Percentiles rank a stretch among this genome's conserved stretches.
Evolutionary conservation across 2,797 vertebrate genomes (phyloP).

Genomic region (Pterois miles): DNA sequence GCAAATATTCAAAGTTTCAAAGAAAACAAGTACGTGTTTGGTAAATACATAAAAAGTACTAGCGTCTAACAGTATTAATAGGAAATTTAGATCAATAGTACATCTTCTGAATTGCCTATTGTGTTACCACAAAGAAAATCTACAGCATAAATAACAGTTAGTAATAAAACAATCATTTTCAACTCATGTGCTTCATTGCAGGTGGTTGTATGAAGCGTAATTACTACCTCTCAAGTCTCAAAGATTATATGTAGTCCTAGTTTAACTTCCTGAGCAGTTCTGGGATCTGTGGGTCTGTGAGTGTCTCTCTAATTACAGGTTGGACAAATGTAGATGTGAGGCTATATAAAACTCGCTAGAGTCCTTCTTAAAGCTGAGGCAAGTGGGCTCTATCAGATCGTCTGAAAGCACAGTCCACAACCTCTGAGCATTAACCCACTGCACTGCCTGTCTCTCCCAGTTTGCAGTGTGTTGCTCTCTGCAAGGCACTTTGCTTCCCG

Average conservation of each 20-base stretch:
- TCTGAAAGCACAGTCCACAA: conserved; percentile 47
- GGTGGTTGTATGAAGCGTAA: background rate
- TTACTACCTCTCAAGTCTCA: background rate
- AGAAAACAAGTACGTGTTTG: background rate
- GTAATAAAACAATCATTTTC: background rate
- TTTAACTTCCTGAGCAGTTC: background rate
- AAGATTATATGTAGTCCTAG: background rate
- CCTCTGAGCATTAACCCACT: conserved; percentile 21
- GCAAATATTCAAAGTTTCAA: background rate
- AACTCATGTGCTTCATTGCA: background rate
- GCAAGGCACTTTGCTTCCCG: conserved; percentile 41
- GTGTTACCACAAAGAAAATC: background rate
- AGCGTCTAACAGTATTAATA: no score
- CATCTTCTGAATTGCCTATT: background rate
- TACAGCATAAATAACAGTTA: background rate
- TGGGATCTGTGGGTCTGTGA: background rate
- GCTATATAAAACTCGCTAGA: conserved; percentile 10
- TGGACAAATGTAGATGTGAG: background rate
- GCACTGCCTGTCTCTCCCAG: conserved; percentile 47
- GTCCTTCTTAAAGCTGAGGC: conserved; percentile 7
- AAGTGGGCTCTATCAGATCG: conserved; percentile 45
- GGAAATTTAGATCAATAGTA: background rate
- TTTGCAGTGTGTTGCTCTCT: conserved; percentile 46
- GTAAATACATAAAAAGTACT: background rate
- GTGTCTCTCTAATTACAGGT: background rate